Evolutionary conservation across 2,113 vertebrate genomes (phyloP), one percentile per base, ranked within the genome.

Genomic region (Nyctibius bracteatus): DNA sequence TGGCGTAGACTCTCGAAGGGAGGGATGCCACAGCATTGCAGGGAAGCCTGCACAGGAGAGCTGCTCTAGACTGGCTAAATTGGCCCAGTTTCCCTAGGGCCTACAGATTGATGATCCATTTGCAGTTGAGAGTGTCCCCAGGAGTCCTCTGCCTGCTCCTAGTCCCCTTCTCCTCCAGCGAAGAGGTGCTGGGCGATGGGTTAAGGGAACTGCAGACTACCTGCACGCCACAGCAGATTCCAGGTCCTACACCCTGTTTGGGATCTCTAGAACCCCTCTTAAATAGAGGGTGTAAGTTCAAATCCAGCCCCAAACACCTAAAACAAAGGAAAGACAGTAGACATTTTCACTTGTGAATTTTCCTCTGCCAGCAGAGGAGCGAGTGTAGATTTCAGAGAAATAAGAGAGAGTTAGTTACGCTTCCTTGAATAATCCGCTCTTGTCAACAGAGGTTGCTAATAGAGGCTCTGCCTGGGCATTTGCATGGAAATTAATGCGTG

Each of bases 371-470:
- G 52, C 30, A 81, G 89, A 95, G 73, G 31, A 91, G 47, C 4
- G 0, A 78, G 52, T 31, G 16, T 74, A 81, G 90, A 81, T 93
- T 93, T 93, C 94, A 92, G 82, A 89, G 83, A 92, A 97, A 88
- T 81, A 86, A 79, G 72, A 75, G 63, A 37, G 79, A 79, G 84
- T 94, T 93, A 93, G 94, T 93, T 92, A 86, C 4, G 21, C 88
- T 93, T 93, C 83, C 86, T 43, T 93, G 90, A 90, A 92, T 93
- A 95, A 95, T 81, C 85, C 83, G 43, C 79, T 86, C 72, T 55
- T 90, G 90, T 96, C 88, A 94, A 86, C 96, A 94, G 80, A 67
- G 80, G 83, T 88, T 94, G 82, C 65, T 94, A 93, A 94, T 30
- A 86, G 72, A 63, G 35, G 68, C 68, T 92, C 47, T 92, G 90